These are phyloP conservation scores for Nephila pilipes DNA, from an alignment of 1,140 invertebrate genomes.

Conservation along the genomic window DNA sequence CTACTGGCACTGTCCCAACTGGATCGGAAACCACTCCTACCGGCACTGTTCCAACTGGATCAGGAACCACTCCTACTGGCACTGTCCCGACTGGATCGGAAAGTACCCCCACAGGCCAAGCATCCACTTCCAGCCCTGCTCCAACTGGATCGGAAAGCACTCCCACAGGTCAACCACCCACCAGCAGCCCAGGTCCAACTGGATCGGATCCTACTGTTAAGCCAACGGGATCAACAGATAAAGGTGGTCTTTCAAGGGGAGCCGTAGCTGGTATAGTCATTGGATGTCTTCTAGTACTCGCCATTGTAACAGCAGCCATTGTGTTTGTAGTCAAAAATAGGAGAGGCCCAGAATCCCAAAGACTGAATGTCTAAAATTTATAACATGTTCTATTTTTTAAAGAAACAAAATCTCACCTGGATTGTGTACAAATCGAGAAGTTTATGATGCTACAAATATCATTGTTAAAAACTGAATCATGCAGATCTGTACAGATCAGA, in stretches of 20 bases:
- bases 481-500: neutral
- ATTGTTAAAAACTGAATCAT: neutral
- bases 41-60: neutral
- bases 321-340: conserved; percentile 62
- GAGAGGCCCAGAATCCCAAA: conserved; percentile 34
- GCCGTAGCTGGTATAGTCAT: conserved; percentile 70
- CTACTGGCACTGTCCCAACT: neutral
- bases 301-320: conserved; percentile 54
- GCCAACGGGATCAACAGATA: neutral
- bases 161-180: neutral
- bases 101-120: neutral
- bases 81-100: neutral
- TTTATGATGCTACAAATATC: neutral
- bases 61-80: neutral
- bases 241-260: neutral
- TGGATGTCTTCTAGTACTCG: conserved; percentile 49
- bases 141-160: neutral
- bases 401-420: neutral
- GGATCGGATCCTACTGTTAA: neutral
- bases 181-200: neutral
- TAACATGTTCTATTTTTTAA: neutral
- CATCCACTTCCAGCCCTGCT: neutral
- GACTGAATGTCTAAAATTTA: conserved; percentile 47
- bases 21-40: neutral
- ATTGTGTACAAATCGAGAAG: neutral